These are phyloP conservation scores for Gonocerus acuteangulatus DNA, from an alignment of 2,888 invertebrate species.

Conservation along the genomic window DNA sequence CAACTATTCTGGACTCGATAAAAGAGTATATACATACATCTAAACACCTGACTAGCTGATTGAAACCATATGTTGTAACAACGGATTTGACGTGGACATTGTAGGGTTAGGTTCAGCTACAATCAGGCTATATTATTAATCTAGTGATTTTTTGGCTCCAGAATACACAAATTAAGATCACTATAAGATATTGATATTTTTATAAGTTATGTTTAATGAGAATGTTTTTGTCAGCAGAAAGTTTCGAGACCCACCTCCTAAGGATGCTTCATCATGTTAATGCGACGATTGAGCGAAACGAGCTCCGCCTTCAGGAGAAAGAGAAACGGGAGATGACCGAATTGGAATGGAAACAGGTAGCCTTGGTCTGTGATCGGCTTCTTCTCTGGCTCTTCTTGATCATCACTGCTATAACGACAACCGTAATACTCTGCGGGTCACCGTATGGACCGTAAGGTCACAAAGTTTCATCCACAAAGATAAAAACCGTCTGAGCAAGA, in stretches of 20 bases:
- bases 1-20: too few relatives aligned
- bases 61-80: too few relatives aligned
- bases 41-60: too few relatives aligned
- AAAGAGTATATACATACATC: too few relatives aligned
- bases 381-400: constrained; percentile 68
- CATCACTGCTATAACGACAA: constrained; percentile 68
- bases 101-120: too few relatives aligned
- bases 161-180: too few relatives aligned
- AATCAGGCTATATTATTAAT: too few relatives aligned
- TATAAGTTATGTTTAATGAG: too few relatives aligned
- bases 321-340: constrained; percentile 71
- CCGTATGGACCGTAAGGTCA: constrained; percentile 45
- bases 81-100: too few relatives aligned
- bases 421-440: constrained; percentile 64
- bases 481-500: too few relatives aligned
- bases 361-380: constrained; percentile 73
- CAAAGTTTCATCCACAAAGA: not conserved
- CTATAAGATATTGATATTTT: too few relatives aligned
- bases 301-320: constrained; percentile 67
- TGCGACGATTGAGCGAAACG: constrained; percentile 70
- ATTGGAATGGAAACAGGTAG: constrained; percentile 75
- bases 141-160: too few relatives aligned
- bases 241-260: constrained; percentile 57
- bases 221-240: constrained; percentile 27
- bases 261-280: constrained; percentile 61